Evolutionary conservation across 2,113 vertebrate genomes (phyloP).

Genomic region (Nestor notabilis): DNA sequence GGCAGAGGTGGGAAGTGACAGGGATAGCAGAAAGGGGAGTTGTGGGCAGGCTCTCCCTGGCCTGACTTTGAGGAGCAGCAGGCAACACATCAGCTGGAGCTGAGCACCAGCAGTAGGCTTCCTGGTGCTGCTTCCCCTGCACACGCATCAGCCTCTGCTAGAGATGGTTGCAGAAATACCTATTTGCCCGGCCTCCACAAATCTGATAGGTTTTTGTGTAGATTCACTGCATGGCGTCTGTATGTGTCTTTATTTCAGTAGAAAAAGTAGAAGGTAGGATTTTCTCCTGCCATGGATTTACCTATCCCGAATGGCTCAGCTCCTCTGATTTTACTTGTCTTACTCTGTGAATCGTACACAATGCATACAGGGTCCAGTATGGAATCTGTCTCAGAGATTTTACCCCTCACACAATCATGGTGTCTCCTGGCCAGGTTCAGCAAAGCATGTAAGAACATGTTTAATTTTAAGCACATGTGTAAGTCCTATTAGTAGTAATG

Average conservation of each 20-base stretch:
- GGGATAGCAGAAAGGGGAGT: background rate
- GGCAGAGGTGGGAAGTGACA: background rate
- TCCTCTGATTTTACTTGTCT: background rate
- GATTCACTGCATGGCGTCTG: background rate
- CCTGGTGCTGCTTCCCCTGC: accelerated
- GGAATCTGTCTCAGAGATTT: background rate
- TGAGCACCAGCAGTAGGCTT: background rate
- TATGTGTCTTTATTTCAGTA: too few relatives aligned
- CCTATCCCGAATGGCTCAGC: background rate
- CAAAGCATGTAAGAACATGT: background rate
- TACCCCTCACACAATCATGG: background rate
- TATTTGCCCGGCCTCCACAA: background rate
- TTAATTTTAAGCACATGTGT: constrained; percentile 47
- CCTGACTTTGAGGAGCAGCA: background rate
- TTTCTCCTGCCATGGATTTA: background rate
- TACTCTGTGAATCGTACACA: accelerated
- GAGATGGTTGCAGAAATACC: background rate
- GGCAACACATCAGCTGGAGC: background rate
- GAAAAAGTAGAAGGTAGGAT: background rate
- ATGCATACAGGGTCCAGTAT: background rate
- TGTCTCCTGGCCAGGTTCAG: background rate
- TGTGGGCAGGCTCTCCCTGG: background rate
- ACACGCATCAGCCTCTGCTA: accelerated
- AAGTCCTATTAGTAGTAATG: constrained; percentile 43
- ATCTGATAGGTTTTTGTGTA: background rate